Percentiles rank a stretch among this genome's conserved stretches.
Conservation (phyloP, 2,113 vertebrate species). For the Campylomormyrus numenius region DNA sequence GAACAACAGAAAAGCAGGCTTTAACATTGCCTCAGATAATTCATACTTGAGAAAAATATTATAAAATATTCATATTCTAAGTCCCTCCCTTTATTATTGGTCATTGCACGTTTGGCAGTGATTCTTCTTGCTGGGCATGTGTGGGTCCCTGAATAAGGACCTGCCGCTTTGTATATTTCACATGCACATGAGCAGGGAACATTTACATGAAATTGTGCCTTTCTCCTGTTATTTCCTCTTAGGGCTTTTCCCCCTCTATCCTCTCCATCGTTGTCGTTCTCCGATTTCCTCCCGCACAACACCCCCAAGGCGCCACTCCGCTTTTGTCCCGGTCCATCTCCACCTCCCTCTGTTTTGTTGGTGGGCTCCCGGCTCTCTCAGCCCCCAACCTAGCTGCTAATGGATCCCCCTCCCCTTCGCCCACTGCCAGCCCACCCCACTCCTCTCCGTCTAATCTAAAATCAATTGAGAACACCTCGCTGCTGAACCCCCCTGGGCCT, state of each 20-base stretch:
- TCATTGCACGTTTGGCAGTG: background rate
- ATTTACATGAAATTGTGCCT: background rate
- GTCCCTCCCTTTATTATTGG: background rate
- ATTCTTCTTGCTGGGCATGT: background rate
- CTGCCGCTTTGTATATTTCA: background rate
- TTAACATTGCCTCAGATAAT: background rate
- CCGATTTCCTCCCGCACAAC: background rate
- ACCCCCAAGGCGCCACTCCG: conserved; percentile 37
- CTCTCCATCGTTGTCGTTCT: background rate
- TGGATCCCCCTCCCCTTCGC: conserved; percentile 47
- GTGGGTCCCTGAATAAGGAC: background rate
- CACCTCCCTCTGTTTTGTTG: conserved; percentile 46
- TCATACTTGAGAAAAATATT: background rate
- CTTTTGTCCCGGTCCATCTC: conserved; percentile 16
- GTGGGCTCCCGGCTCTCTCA: conserved; percentile 39
- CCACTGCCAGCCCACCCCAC: conserved; percentile 8
- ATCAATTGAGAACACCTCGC: conserved; percentile 79
- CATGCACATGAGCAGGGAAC: background rate
- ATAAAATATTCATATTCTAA: background rate
- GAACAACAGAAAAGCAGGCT: background rate
- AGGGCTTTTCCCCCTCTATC: background rate
- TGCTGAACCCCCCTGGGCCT: conserved; percentile 61
- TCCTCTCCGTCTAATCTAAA: conserved; percentile 65
- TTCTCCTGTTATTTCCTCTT: background rate
- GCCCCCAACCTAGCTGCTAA: conserved; percentile 62